Evolutionary conservation across 2,888 invertebrate species (phyloP), one percentile per base, ranked within the genome.

Genomic region (Thalpophila matura): DNA sequence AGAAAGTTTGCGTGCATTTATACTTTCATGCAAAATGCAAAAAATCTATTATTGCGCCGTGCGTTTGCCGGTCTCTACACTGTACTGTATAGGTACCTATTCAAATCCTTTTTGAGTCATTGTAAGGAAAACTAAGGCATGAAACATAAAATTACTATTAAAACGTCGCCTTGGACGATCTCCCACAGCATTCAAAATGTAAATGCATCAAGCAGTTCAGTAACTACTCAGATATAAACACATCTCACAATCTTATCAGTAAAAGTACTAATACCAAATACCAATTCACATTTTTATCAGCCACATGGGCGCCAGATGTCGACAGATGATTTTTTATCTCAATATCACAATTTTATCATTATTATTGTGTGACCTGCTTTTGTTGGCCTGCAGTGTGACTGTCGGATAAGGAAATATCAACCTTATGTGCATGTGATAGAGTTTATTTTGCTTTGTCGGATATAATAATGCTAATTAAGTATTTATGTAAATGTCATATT

Each of bases 231-330:
- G 33, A n/a, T n/a, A 33, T 33, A 33, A 6, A 40, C 31, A 16
- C n/a, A 46, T 42, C 14, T 12, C 29, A 16, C 3, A 29, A 14
- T 14, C 2, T 53, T 54, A 72, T 72, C 66, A 56, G 38, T 35
- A 35, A 65, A 38, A 45, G 12, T 33, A 10, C 18, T 18, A 16
- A 24, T 26, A 47, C 16, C 18, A 27, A 16, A 24, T 26, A 47
- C 16, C 18, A 27, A 22, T 50, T 35, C 18, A 26, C 9, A 31
- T 12, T 20, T n/a, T 45, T 66, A 46, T 50, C 57, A 12, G 2
- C 56, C 74, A 67, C 40, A 74, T 68, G 58, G 22, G 4, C 3
- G 27, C 74, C 68, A 68, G 67, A 73, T 68, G 68, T 66, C 22
- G 3, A 27, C 38, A 24, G 18, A 66, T 66, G 71, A 49, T 22